Conservation (phyloP, 2,113 vertebrate genomes). For the Acanthochromis polyacanthus region DNA sequence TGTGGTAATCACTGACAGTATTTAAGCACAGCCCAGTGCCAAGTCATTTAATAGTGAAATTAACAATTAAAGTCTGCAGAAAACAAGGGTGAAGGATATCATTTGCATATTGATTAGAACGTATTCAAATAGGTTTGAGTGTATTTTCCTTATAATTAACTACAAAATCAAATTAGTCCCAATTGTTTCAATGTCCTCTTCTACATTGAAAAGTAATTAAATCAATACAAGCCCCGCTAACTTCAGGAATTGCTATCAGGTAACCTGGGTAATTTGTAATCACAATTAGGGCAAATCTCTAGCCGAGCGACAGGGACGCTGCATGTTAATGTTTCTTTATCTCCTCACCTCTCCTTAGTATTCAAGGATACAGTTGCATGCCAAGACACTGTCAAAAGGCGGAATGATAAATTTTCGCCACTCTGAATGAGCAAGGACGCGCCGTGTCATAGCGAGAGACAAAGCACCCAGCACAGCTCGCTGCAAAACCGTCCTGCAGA, state of each 20-base stretch:
- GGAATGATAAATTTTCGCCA: conserved; percentile 27
- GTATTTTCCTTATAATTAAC: conserved; percentile 67
- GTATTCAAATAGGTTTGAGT: conserved; percentile 45
- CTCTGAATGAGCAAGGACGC: conserved; percentile 49
- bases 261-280: conserved; percentile 79
- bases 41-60: conserved; percentile 41
- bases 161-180: conserved; percentile 70
- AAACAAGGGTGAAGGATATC: conserved; percentile 30
- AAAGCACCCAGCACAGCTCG: background rate
- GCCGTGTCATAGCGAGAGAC: background rate
- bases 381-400: conserved; percentile 38
- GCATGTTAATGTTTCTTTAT: conserved; percentile 75
- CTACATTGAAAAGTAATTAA: conserved; percentile 72
- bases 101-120: conserved; percentile 74
- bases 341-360: conserved; percentile 47
- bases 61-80: conserved; percentile 41
- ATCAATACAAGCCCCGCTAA: conserved; percentile 59
- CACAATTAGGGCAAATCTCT: conserved; percentile 74
- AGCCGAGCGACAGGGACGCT: conserved; percentile 18
- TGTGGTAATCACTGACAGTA: background rate
- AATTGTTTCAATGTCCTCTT: conserved; percentile 71
- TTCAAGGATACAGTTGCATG: conserved; percentile 55
- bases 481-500: conserved; percentile 6
- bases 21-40: conserved; percentile 28
- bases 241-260: conserved; percentile 70